Percentiles rank a stretch among this genome's conserved stretches.
phyloP scores from a whole-genome alignment of 2,888 invertebrate genomes.

The Ormyrus rosae region DNA sequence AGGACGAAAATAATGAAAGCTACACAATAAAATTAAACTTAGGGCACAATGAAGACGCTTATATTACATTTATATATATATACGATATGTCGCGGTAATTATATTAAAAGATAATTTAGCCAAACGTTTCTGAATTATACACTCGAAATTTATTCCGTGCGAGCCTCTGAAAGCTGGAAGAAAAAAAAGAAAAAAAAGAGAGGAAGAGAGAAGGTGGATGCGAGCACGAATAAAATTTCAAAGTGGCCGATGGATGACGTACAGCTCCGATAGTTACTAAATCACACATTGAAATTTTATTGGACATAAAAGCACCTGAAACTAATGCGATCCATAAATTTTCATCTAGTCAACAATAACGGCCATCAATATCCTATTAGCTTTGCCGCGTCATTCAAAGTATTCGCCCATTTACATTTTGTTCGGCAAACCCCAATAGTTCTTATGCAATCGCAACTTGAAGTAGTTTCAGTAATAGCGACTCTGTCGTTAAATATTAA shows the following conservation, averaged over 20 bases:
- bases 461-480: too few species aligned
- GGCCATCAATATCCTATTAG: conserved; percentile 11
- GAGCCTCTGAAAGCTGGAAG: background rate
- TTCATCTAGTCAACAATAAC: background rate
- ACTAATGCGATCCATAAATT: background rate
- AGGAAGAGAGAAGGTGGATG: too few species aligned
- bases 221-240: conserved; percentile 11
- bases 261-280: background rate
- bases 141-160: conserved; percentile 43
- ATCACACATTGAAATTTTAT: conserved; percentile 11
- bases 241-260: background rate
- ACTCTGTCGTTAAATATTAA: too few species aligned
- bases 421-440: too few species aligned
- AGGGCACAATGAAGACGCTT: conserved; percentile 67
- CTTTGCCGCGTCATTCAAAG: too few species aligned
- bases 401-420: too few species aligned
- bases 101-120: conserved; percentile 47
- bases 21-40: conserved; percentile 65
- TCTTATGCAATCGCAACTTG: too few species aligned
- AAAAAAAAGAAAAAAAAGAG: conserved; percentile 9
- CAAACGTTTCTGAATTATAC: conserved; percentile 58
- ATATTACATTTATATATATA: conserved; percentile 60
- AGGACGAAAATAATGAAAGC: conserved; percentile 45
- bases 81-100: conserved; percentile 49
- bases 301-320: background rate